Conservation (phyloP, 2,113 vertebrate genomes). For the Cyanoramphus novaezelandiae region DNA sequence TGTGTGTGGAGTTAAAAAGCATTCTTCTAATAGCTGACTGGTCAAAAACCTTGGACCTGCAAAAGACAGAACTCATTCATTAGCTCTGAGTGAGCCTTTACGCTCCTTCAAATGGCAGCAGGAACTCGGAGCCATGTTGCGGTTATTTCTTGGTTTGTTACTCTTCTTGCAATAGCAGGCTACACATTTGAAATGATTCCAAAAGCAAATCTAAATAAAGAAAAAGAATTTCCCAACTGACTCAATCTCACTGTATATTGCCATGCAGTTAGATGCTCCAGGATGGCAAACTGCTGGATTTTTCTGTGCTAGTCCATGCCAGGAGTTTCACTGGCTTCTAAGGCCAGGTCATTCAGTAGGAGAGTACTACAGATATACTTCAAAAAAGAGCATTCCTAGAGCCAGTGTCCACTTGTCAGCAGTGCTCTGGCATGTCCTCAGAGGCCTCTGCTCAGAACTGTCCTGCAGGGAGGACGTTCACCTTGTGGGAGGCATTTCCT, state of each 20-base stretch:
- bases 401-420: not conserved
- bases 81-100: not conserved
- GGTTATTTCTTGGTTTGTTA: not conserved
- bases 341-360: not conserved
- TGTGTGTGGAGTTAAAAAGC: not conserved
- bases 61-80: not conserved
- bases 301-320: not conserved
- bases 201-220: not conserved
- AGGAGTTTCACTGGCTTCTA: not conserved
- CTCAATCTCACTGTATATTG: not conserved
- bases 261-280: not conserved
- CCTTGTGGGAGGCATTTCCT: accelerated
- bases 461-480: accelerated
- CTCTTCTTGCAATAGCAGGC: not conserved
- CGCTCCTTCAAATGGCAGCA: not conserved
- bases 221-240: not conserved
- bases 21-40: not conserved
- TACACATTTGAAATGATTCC: not conserved
- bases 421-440: not conserved
- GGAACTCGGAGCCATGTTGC: not conserved
- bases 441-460: not conserved
- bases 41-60: not conserved
- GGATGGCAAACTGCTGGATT: not conserved
- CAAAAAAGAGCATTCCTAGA: not conserved
- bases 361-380: not conserved